Evolutionary conservation across 1,140 invertebrate species (phyloP).

Genomic region (Rhopalosiphum padi): DNA sequence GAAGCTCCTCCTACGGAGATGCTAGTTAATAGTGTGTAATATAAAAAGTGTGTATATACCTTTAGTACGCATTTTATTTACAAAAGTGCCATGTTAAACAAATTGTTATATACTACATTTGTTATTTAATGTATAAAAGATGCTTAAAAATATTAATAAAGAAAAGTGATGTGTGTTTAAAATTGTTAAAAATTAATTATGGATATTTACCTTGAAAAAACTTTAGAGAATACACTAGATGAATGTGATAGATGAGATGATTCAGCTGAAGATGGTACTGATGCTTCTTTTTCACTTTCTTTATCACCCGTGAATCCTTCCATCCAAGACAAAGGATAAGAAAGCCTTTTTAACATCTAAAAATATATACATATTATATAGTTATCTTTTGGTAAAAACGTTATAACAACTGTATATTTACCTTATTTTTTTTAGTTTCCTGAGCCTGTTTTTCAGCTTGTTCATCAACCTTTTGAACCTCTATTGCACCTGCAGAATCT

Average conservation of each 20-base stretch:
- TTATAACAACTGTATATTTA: conserved; percentile 57
- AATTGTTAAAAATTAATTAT: neutral
- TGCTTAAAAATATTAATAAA: conserved; percentile 43
- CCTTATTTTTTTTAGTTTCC: conserved; percentile 67
- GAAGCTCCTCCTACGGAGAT: conserved; percentile 39
- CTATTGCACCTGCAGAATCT: conserved; percentile 51
- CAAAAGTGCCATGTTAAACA: conserved; percentile 50
- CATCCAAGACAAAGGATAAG: conserved; percentile 91
- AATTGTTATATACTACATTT: conserved; percentile 33
- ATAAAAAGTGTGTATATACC: conserved; percentile 48
- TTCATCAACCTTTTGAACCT: conserved; percentile 63
- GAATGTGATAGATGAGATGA: conserved; percentile 72
- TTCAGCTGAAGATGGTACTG: conserved; percentile 65
- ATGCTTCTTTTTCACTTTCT: conserved; percentile 64
- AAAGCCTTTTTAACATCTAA: conserved; percentile 87
- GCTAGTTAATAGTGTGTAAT: conserved; percentile 39
- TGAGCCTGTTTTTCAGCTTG: conserved; percentile 66
- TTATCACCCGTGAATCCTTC: conserved; percentile 73
- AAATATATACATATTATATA: conserved; percentile 7
- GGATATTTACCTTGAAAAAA: conserved; percentile 80
- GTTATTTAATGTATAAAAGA: conserved; percentile 23
- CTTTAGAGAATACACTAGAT: conserved; percentile 84
- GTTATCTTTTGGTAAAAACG: neutral
- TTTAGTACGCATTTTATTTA: conserved; percentile 52
- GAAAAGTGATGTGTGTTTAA: conserved; percentile 26